Evolutionary conservation across 2,888 invertebrate species (phyloP), one percentile per base, ranked within the genome.

Genomic region (Adelognathus sp.): DNA sequence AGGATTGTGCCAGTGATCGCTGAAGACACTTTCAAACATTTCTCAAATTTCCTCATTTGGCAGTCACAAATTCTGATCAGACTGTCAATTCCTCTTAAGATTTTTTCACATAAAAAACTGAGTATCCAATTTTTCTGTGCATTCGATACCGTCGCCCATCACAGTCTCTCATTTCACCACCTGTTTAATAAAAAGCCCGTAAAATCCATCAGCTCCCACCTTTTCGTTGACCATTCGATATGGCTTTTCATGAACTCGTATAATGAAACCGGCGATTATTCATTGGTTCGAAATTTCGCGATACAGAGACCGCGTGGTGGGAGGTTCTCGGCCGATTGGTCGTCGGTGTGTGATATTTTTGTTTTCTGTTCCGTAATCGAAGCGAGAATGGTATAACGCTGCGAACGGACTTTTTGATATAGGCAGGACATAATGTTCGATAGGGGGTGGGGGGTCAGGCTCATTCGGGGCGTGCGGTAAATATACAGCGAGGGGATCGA

Each of bases 401-500:
- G 73, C 67, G 27, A 63, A 61, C 67, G 50, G 50, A 21, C 18
- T 18, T 46, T 61, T 61, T 61, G 31, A 41, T 56, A 60, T 50
- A 70, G 36, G 9, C 46, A 54, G 56, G 29, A 66, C 41, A 46
- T 70, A 52, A 78, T 64, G 69, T 74, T 69, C n/a, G n/a, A n/a
- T n/a, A n/a, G n/a, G n/a, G n/a, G n/a, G n/a, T 58, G 56, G 36
- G 11, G 63, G 29, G 72, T 54, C n/a, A n/a, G n/a, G 61, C 33
- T 39, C 61, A 64, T 36, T 46, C 66, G 36, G 50, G 46, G 36
- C 36, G 64, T 9, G 66, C 14, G 64, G 18, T 44, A 63, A 54
- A 60, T n/a, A 27, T 46, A 50, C 60, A 61, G 33, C 41, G 70
- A 58, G 72, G 80, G 83, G 81, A 86, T 86, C 87, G 86, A 86